Evolutionary conservation across 1,140 invertebrate genomes (phyloP), one percentile per base, ranked within the genome.

Genomic region (Onthophagus taurus): DNA sequence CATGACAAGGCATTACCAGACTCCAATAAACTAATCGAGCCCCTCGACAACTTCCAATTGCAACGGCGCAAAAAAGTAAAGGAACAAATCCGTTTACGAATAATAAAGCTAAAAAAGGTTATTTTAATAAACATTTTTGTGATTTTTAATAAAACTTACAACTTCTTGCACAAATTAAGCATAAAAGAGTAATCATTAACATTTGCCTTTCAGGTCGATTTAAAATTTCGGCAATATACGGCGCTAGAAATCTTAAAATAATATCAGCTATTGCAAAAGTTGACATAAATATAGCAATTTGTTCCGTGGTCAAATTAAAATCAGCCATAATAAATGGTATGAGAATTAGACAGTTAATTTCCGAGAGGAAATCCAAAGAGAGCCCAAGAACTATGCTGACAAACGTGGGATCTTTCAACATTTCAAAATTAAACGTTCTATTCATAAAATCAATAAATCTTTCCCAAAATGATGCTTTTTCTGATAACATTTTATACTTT

Each of bases 331-430:
- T 78, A 34, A 83, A 80, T 2, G 79, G 78, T 3, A 76, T 79
- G 17, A 83, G 58, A 4, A 81, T 65, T 1, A 78, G 75, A 57
- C 82, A 83, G 55, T 81, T 82, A 1, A 81, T 56, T 60, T 83
- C 81, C 3, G 72, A 74, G 47, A 81, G 79, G 50, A 76, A 73
- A 1, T 78, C 78, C 6, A 82, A 61, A 1, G 77, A 79, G 38
- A 83, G 67, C 1, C 81, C 80, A 18, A 80, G 52, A 59, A 81
- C 75, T 13, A 83, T 66, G 53, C 79, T 82, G 2, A 81, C 69
- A 47, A 76, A 83, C 2, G 75, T 71, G 1, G 17, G 19, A 21
- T 36, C 34, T 20, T 17, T n/a, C 4, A 36, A 12, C 12, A 36
- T 20, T 7, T n/a, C 23, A 20, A 36, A 36, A 21, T 36, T 20